Evolutionary conservation across 2,113 vertebrate species (phyloP).

Genomic region (Mionectes macconnelli): DNA sequence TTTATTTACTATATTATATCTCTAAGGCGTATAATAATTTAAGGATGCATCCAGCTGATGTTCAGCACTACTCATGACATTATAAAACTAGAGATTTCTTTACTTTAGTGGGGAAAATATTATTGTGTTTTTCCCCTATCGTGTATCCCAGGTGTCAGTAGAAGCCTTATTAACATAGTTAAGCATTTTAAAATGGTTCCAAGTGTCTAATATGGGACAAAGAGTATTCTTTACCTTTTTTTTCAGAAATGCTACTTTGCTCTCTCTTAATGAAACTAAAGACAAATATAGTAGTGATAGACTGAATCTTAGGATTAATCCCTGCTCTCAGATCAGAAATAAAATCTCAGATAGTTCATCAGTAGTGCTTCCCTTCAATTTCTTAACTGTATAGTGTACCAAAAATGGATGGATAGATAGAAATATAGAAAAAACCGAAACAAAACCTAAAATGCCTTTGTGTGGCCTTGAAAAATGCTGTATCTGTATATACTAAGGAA

Average conservation of each 20-base stretch:
- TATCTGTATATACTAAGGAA: background rate
- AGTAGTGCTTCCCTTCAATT: background rate
- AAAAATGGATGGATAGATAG: background rate
- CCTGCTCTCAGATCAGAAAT: background rate
- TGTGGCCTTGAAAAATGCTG: background rate
- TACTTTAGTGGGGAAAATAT: background rate
- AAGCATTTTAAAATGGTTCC: background rate
- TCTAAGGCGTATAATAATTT: background rate
- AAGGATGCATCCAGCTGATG: background rate
- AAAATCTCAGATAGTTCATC: background rate
- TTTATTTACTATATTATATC: background rate
- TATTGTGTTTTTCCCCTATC: background rate
- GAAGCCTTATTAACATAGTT: background rate
- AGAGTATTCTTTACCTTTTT: background rate
- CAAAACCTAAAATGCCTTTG: rapidly evolving
- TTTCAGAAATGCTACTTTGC: background rate
- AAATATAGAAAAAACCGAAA: background rate
- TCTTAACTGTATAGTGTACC: background rate
- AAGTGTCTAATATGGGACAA: background rate
- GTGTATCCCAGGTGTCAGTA: background rate
- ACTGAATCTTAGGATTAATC: background rate
- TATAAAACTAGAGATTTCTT: background rate
- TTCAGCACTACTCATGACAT: background rate
- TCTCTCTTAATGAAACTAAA: background rate
- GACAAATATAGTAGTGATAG: background rate